These are phyloP conservation scores for Luperina nickerlii DNA, from an alignment of 2,888 invertebrate species.

Conservation along the genomic window DNA sequence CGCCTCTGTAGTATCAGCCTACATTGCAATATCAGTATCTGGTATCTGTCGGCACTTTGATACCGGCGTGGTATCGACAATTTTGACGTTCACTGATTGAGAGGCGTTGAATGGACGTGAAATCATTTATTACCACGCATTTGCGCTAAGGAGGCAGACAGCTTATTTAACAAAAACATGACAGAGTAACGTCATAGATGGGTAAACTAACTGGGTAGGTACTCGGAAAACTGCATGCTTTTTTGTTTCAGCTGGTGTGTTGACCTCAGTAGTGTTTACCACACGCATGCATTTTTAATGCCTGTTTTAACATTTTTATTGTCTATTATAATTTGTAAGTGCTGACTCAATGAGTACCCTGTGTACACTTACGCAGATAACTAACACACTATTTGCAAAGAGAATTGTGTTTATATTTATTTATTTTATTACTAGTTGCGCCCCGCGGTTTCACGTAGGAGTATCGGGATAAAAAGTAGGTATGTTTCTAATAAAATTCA, in stretches of 20 bases:
- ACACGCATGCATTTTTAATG: conserved; percentile 24
- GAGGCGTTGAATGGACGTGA: conserved; percentile 66
- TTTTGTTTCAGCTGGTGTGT: conserved; percentile 13
- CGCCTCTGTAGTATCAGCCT: conserved; percentile 47
- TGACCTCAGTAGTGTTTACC: conserved; percentile 24
- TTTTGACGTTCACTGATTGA: conserved; percentile 61
- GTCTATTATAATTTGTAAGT: conserved; percentile 19
- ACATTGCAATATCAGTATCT: conserved; percentile 60
- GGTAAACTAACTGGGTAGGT: not conserved
- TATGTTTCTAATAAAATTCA: no score
- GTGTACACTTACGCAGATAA: not conserved
- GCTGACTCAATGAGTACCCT: not conserved
- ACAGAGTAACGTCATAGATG: conserved; percentile 23
- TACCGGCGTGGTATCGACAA: conserved; percentile 59
- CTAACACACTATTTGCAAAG: not conserved
- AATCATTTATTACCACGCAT: conserved; percentile 63
- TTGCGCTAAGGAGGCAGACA: conserved; percentile 52
- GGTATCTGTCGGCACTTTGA: conserved; percentile 68
- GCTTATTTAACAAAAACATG: conserved; percentile 62
- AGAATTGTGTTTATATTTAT: not conserved
- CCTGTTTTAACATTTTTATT: not conserved
- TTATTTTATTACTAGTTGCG: no score
- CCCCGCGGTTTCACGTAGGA: no score
- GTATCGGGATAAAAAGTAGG: no score
- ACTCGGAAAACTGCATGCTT: conserved; percentile 4